A percentile compares a stretch with the other conserved stretches of the same genome.
These are phyloP conservation scores for Pterois miles DNA, from an alignment of 2,797 vertebrate species.

Conservation along the genomic window DNA sequence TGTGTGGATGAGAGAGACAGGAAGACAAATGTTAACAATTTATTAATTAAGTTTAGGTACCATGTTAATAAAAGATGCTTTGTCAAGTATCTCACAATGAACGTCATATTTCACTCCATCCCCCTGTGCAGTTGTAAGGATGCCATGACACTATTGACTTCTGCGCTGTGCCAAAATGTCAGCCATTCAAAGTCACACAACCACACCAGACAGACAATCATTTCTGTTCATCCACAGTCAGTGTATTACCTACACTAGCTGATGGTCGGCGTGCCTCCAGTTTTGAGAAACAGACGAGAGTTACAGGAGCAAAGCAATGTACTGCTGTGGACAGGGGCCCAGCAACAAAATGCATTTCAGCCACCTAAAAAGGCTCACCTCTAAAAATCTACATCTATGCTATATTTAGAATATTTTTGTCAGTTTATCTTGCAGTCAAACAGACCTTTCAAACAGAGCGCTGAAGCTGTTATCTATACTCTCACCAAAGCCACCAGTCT, in stretches of 20 bases:
- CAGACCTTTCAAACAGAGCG: too few relatives aligned
- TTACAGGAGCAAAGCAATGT: too few relatives aligned
- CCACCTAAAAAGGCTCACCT: too few relatives aligned
- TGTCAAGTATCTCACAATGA: neutral
- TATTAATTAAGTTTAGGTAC: constrained; percentile 38
- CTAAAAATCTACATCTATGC: too few relatives aligned
- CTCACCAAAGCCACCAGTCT: too few relatives aligned
- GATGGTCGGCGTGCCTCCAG: too few relatives aligned
- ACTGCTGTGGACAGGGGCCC: accelerated
- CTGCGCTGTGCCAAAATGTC: neutral
- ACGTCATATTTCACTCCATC: neutral
- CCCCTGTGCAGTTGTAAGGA: neutral
- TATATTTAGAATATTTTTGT: too few relatives aligned
- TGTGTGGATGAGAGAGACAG: constrained; percentile 38
- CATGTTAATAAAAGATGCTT: neutral
- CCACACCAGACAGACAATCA: neutral
- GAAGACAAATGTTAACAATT: constrained; percentile 25
- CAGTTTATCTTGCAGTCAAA: accelerated
- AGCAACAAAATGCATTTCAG: too few relatives aligned
- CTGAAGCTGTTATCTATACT: too few relatives aligned
- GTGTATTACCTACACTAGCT: too few relatives aligned
- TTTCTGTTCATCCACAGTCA: neutral
- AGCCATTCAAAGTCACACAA: neutral
- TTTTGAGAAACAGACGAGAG: too few relatives aligned
- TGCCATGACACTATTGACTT: neutral